Percentiles rank a stretch among this genome's conserved stretches.
Evolutionary conservation across 1,140 invertebrate species (phyloP).

Genomic region (Copidosoma floridanum): DNA sequence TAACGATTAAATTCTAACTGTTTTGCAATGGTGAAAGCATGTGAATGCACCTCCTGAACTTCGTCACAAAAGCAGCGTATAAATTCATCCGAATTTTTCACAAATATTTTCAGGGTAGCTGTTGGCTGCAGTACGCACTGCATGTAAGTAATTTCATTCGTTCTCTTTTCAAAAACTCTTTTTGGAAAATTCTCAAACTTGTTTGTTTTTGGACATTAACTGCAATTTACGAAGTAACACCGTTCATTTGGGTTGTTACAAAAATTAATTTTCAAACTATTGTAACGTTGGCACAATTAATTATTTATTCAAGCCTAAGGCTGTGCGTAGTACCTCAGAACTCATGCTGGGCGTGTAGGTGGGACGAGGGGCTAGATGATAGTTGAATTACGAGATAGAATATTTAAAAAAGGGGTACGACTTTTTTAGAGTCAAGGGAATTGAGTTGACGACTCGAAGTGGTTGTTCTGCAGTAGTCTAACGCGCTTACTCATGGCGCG

Average conservation of each 20-base stretch:
- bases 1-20: constrained; percentile 12
- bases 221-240: not conserved
- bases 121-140: constrained; percentile 11
- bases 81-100: not conserved
- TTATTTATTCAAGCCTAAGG: no score
- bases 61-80: not conserved
- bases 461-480: no score
- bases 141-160: not conserved
- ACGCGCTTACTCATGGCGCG: no score
- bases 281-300: no score
- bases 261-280: not conserved
- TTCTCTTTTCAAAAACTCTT: not conserved
- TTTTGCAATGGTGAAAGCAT: constrained; percentile 9
- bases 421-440: no score
- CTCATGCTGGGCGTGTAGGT: no score
- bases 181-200: not conserved
- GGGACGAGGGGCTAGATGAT: no score
- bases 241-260: not conserved
- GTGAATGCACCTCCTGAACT: not conserved
- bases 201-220: not conserved
- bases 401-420: no score
- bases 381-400: no score
- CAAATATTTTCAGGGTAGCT: not conserved
- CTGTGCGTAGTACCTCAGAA: no score
- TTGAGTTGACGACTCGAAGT: no score